Conservation (phyloP, 1,140 invertebrate species). For the Drosophila kikkawai region DNA sequence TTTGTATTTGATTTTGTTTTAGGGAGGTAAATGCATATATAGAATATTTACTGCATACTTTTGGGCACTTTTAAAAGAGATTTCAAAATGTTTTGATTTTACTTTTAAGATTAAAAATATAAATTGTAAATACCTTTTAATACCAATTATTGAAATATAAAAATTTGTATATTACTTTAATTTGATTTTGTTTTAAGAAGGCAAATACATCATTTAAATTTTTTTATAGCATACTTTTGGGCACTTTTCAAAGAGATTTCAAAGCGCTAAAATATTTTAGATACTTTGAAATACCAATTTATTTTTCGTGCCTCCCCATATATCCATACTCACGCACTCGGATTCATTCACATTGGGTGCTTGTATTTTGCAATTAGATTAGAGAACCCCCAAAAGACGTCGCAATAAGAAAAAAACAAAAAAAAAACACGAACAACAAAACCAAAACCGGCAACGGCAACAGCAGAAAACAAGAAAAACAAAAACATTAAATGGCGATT, state of each 20-base stretch:
- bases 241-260: not conserved
- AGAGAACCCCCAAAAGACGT: slow-evolving; percentile 74
- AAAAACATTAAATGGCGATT: slow-evolving; percentile 83
- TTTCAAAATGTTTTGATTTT: no score
- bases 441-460: slow-evolving; percentile 15
- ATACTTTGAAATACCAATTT: not conserved
- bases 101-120: no score
- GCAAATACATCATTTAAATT: not conserved
- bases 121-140: no score
- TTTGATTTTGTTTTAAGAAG: not conserved
- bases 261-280: not conserved
- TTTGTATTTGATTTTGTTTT: not conserved
- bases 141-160: no score
- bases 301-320: not conserved
- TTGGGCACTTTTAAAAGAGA: not conserved
- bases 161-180: no score
- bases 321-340: slow-evolving; percentile 12
- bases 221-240: not conserved
- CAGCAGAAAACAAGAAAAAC: slow-evolving; percentile 68
- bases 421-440: slow-evolving; percentile 52
- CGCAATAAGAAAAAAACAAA: slow-evolving; percentile 43
- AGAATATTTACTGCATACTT: not conserved
- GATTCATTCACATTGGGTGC: slow-evolving; percentile 33
- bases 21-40: no score
- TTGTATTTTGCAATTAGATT: slow-evolving; percentile 80